Evolutionary conservation across 2,113 vertebrate species (phyloP), one percentile per base, ranked within the genome.

Genomic region (Neopipo cinnamomea): DNA sequence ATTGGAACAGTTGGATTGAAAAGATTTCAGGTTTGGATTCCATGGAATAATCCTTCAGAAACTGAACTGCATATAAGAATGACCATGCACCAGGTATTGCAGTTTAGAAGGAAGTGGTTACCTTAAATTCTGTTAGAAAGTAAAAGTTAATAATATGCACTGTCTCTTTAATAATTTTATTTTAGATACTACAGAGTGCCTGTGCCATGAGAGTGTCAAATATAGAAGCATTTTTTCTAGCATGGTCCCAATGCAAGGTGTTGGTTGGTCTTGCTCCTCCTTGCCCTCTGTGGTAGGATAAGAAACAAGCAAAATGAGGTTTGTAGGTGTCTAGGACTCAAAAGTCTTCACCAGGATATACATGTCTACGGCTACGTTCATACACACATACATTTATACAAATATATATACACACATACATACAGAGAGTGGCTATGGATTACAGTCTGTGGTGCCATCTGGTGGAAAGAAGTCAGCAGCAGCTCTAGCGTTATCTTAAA

Each of bases 391-490:
- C 28, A 16, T 52, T 67, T 53, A 46, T 49, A 77, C 22, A 28
- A 84, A 84, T 50, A 63, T 19, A 11, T 63, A 50, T 5, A 68
- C 56, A 59, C 50, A 50, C 87, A 68, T 47, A 83, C 1, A 23
- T 86, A 82, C 53, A 35, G 41, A 14, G 23, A 8, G 3, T 5
- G 44, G 39, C 67, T 53, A 82, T 73, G 90, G 95, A 59, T 62
- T 95, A 49, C 97, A 98, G 97, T 98, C 98, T 98, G n/a, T 95
- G 96, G 95, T 94, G 98, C 97, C 98, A 98, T 98, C 98, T 98
- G 95, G 96, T 98, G 98, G 98, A 91, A 94, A 88, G 76, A 95
- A 97, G 80, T 90, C 84, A 88, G 84, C 89, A 93, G 33, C 88
- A 14, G 89, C 63, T 68, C 46, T 80, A 63, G 63, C 30, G 49